Percentiles rank a stretch among this genome's conserved stretches.
Evolutionary conservation across 1,140 invertebrate species (phyloP).

Genomic region (Pygmarrhopalites habei): DNA sequence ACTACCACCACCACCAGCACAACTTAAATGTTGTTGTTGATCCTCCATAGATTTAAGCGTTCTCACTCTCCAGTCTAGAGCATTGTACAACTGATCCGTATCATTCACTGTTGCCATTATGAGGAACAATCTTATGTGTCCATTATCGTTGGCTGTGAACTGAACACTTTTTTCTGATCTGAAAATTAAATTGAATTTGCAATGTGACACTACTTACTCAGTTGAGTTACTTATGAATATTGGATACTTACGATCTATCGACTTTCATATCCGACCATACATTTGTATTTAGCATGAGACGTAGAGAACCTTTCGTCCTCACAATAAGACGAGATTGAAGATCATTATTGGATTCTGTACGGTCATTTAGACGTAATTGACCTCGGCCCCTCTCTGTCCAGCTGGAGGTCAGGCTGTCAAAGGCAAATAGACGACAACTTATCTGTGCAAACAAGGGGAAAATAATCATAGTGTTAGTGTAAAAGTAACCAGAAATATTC

Average conservation of each 20-base stretch:
- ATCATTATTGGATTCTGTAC: constrained; percentile 39
- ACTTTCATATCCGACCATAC: constrained; percentile 86
- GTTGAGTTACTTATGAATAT: too few relatives aligned
- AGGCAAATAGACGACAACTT: constrained; percentile 74
- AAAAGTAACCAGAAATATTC: too few relatives aligned
- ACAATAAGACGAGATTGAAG: constrained; percentile 68
- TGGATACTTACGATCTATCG: too few relatives aligned
- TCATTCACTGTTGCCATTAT: constrained; percentile 68
- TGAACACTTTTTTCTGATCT: constrained; percentile 76
- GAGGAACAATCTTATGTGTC: constrained; percentile 47
- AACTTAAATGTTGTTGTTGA: too few relatives aligned
- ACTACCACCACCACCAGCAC: too few relatives aligned
- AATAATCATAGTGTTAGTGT: too few relatives aligned
- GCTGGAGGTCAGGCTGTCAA: constrained; percentile 54
- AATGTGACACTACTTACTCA: too few relatives aligned
- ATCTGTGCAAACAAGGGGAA: constrained; percentile 13
- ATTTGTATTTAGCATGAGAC: constrained; percentile 88
- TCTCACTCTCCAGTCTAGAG: constrained; percentile 58
- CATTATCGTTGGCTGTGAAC: constrained; percentile 77
- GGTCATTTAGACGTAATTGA: constrained; percentile 75
- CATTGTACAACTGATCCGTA: constrained; percentile 62
- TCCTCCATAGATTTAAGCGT: constrained; percentile 36
- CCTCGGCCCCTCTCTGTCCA: constrained; percentile 89
- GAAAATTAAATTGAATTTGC: too few relatives aligned
- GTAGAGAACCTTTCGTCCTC: constrained; percentile 74